A percentile compares a stretch with the other conserved stretches of the same genome.
phyloP scores from a whole-genome alignment of 2,113 vertebrate genomes.

The Myiopsitta monachus region DNA sequence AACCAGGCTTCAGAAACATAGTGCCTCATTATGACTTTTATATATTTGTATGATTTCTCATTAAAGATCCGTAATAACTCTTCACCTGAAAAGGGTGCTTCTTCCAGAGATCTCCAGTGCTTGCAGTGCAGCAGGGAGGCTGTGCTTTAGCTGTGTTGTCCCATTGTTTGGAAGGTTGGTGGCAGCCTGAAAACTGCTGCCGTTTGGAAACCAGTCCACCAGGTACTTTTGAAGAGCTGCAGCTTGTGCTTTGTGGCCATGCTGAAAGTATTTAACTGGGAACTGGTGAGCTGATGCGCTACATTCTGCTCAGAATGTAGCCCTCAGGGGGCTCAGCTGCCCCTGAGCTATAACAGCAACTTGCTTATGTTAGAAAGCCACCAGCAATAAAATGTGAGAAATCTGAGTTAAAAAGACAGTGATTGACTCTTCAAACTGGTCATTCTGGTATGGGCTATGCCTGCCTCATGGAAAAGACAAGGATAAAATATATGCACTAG shows the following conservation, averaged over 20 bases:
- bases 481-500: neutral
- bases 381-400: neutral
- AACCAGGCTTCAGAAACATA: neutral
- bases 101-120: neutral
- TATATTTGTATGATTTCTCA: neutral
- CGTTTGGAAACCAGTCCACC: neutral
- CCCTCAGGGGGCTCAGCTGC: neutral
- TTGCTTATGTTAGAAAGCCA: neutral
- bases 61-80: neutral
- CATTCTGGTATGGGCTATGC: neutral
- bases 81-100: neutral
- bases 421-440: neutral
- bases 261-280: neutral
- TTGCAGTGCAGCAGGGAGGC: neutral
- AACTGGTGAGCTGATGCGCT: neutral
- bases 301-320: fast-evolving
- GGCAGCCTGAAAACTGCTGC: neutral
- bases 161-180: neutral
- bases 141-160: neutral
- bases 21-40: neutral
- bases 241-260: neutral
- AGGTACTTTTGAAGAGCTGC: neutral
- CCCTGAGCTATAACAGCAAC: neutral
- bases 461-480: neutral
- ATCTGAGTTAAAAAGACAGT: neutral